These are phyloP conservation scores for Neotoxoptera formosana DNA, from an alignment of 1,140 invertebrate genomes.

Conservation along the genomic window DNA sequence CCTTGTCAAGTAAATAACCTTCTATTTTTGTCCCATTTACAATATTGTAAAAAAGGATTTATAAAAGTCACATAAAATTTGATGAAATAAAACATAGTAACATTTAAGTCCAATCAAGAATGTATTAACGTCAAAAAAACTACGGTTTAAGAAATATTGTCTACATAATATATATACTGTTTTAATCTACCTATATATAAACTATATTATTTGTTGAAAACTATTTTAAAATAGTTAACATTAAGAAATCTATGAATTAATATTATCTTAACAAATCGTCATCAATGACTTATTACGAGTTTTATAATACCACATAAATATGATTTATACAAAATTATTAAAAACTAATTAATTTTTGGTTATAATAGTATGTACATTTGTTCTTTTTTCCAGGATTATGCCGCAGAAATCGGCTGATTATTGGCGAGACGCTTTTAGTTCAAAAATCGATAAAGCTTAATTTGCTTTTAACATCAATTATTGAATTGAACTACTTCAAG, in stretches of 20 bases:
- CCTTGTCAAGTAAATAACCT: too few relatives aligned
- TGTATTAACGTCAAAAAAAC: background rate
- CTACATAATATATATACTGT: too few relatives aligned
- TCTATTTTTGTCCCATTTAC: too few relatives aligned
- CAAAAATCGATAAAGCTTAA: constrained; percentile 58
- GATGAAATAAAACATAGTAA: background rate
- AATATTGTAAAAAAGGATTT: too few relatives aligned
- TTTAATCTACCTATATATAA: too few relatives aligned
- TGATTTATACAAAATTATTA: background rate
- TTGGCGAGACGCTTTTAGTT: constrained; percentile 60
- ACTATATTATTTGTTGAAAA: too few relatives aligned
- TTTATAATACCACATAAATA: background rate
- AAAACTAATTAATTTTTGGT: constrained; percentile 26
- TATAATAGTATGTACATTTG: background rate
- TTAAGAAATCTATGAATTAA: too few relatives aligned
- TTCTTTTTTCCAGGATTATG: constrained; percentile 58
- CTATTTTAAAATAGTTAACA: too few relatives aligned
- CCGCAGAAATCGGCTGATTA: constrained; percentile 59
- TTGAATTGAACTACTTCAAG: background rate
- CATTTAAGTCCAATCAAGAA: background rate
- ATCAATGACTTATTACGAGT: background rate
- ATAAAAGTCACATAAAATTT: too few relatives aligned
- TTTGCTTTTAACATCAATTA: background rate
- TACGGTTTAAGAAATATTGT: too few relatives aligned
- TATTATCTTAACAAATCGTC: too few relatives aligned